A percentile compares a stretch with the other conserved stretches of the same genome.
Evolutionary conservation across 2,797 vertebrate genomes (phyloP).

Genomic region (Enteromius radiatus): DNA sequence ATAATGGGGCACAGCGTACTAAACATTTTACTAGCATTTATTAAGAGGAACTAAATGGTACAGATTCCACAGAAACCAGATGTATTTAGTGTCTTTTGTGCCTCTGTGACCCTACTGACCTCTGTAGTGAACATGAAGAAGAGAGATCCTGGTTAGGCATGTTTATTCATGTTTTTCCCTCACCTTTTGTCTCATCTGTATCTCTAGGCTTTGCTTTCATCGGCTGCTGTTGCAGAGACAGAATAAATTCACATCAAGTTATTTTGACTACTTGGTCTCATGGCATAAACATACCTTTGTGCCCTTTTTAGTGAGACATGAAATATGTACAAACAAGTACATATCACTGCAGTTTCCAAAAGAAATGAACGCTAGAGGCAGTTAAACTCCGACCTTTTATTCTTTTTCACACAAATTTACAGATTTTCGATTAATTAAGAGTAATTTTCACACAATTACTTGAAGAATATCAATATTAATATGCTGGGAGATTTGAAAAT

Average conservation of each 20-base stretch:
- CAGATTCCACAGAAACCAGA: constrained; percentile 9
- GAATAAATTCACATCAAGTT: not conserved
- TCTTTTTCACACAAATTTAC: too few relatives aligned
- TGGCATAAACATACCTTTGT: too few relatives aligned
- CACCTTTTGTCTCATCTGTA: not conserved
- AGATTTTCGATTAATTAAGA: too few relatives aligned
- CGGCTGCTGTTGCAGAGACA: not conserved
- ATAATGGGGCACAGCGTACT: not conserved
- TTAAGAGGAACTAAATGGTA: not conserved
- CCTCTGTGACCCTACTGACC: not conserved
- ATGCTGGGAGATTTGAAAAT: too few relatives aligned
- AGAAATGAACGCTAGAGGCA: too few relatives aligned
- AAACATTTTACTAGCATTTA: constrained; percentile 8
- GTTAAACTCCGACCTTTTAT: too few relatives aligned
- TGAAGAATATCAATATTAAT: too few relatives aligned
- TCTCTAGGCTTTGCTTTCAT: constrained; percentile 23
- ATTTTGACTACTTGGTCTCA: not conserved
- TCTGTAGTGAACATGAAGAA: constrained; percentile 6
- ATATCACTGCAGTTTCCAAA: too few relatives aligned
- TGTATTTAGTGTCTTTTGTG: constrained; percentile 19
- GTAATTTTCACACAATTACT: too few relatives aligned
- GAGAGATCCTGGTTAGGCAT: not conserved
- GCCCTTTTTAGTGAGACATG: too few relatives aligned
- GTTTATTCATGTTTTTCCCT: constrained; percentile 19
- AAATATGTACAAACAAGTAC: not conserved